Conservation (phyloP, 2,888 invertebrate genomes). For the Sesia apiformis region DNA sequence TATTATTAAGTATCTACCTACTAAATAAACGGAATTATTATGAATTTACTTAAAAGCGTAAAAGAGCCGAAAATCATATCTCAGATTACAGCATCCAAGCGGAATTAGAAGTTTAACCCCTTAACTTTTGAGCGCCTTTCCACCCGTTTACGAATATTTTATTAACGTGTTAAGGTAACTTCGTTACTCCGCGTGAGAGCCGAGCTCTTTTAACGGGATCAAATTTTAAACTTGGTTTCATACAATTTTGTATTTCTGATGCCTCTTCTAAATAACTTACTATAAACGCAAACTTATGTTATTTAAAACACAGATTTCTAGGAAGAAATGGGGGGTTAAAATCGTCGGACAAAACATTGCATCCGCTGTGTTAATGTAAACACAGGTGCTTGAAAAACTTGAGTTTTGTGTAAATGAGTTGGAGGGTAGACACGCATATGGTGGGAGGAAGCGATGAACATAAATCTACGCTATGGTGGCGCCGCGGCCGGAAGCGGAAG, state of each 20-base stretch:
- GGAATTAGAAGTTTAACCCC: slow-evolving; percentile 8
- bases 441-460: slow-evolving; percentile 67
- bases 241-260: neutral
- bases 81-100: neutral
- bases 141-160: slow-evolving; percentile 42
- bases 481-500: slow-evolving; percentile 71
- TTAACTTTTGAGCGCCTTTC: slow-evolving; percentile 23
- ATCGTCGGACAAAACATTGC: slow-evolving; percentile 24
- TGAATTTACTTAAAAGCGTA: no score
- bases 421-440: slow-evolving; percentile 60
- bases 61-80: neutral
- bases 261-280: neutral
- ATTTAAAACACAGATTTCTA: no score
- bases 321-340: neutral
- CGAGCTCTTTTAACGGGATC: slow-evolving; percentile 3
- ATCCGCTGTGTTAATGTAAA: slow-evolving; percentile 41
- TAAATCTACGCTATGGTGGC: slow-evolving; percentile 69
- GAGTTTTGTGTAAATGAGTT: slow-evolving; percentile 69
- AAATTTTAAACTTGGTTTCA: slow-evolving; percentile 1
- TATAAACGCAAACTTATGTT: neutral
- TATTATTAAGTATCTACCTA: slow-evolving; percentile 13
- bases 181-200: slow-evolving; percentile 7
- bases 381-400: slow-evolving; percentile 68
- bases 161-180: slow-evolving; percentile 37
- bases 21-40: slow-evolving; percentile 22